Percentiles rank a stretch among this genome's conserved stretches.
These are phyloP conservation scores for Pseudobourletiella spinata DNA, from an alignment of 1,140 invertebrate species.

Conservation along the genomic window DNA sequence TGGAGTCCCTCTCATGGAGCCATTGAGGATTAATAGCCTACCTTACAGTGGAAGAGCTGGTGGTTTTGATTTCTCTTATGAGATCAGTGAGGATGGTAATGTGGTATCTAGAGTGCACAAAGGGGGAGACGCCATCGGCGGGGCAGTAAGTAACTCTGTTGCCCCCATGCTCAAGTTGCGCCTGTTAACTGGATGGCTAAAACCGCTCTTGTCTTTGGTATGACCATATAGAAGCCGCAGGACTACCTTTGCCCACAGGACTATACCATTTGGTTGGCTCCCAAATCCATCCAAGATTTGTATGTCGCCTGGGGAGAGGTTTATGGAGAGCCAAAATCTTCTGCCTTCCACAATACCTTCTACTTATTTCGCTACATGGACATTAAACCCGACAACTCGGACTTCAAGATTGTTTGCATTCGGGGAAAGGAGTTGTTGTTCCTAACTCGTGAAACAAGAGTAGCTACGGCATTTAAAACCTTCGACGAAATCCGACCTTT, in stretches of 20 bases:
- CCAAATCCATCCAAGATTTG: neutral
- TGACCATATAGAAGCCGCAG: neutral
- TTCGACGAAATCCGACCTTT: slow-evolving; percentile 8
- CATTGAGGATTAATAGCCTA: slow-evolving; percentile 8
- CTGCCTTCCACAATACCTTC: slow-evolving; percentile 7
- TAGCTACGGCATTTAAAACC: neutral
- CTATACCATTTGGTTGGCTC: slow-evolving; percentile 1
- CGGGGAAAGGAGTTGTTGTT: slow-evolving; percentile 20
- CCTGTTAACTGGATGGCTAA: no score
- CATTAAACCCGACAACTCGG: slow-evolving; percentile 9
- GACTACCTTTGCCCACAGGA: slow-evolving; percentile 17
- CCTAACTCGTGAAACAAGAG: slow-evolving; percentile 21
- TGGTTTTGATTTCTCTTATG: slow-evolving; percentile 20
- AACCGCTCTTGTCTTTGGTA: no score
- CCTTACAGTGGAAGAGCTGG: slow-evolving; percentile 16
- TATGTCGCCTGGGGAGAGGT: neutral
- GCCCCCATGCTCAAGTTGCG: no score
- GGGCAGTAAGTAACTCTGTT: slow-evolving; percentile 17
- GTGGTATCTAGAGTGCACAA: slow-evolving; percentile 4
- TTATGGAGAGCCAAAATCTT: neutral
- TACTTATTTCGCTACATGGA: slow-evolving; percentile 25
- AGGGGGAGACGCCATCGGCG: slow-evolving; percentile 19
- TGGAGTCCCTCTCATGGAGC: slow-evolving; percentile 20
- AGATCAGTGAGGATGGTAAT: slow-evolving; percentile 7
- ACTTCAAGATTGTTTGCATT: slow-evolving; percentile 23